Percentiles rank a stretch among this genome's conserved stretches.
Conservation (phyloP, 2,797 vertebrate genomes). For the Spheniscus humboldti region DNA sequence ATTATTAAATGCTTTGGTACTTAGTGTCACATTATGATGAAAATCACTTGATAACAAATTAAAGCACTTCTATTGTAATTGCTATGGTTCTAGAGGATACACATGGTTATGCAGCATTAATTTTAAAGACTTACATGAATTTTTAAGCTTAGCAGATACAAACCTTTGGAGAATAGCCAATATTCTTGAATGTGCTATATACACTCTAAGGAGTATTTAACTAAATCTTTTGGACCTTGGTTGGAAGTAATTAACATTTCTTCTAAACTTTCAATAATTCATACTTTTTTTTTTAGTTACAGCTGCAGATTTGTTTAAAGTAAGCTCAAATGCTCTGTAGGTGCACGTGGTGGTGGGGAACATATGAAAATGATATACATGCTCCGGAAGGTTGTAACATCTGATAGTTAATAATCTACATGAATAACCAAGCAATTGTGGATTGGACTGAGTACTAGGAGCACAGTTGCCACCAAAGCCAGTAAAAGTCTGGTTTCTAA, state of each 20-base stretch:
- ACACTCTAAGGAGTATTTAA: constrained; percentile 46
- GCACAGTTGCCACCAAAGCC: background rate
- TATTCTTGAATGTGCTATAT: constrained; percentile 28
- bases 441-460: background rate
- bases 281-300: background rate
- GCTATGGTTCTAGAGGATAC: constrained; percentile 38
- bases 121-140: constrained; percentile 60
- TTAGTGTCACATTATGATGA: constrained; percentile 35
- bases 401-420: background rate
- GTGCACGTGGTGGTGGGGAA: background rate
- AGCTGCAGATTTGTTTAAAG: constrained; percentile 47
- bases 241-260: constrained; percentile 56
- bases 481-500: background rate
- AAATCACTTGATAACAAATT: constrained; percentile 56
- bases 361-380: background rate
- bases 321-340: background rate
- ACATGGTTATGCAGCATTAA: constrained; percentile 44
- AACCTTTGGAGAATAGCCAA: constrained; percentile 56
- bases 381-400: background rate
- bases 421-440: background rate
- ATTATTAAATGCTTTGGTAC: constrained; percentile 56
- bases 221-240: constrained; percentile 43
- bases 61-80: constrained; percentile 56
- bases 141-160: constrained; percentile 64
- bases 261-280: constrained; percentile 49